Base-by-base conservation (phyloP, 2,797 vertebrate species). In the Mus caroli region DNA sequence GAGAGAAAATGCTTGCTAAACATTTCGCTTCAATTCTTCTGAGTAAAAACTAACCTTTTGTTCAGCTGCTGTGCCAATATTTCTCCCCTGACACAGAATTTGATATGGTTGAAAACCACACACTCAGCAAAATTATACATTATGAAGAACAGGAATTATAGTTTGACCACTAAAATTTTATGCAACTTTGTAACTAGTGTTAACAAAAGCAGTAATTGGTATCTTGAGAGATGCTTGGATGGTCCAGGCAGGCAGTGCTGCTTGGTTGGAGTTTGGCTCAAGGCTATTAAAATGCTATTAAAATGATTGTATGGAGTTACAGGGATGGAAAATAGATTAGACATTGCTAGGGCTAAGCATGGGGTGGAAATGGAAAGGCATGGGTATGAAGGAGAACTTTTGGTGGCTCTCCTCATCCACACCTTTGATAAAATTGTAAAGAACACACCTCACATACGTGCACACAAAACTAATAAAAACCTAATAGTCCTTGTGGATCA, bases 221-320 rank as follows among this genome's bases (percentile, higher is more conserved):
- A 60, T 94, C 96, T 79, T 92, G 96, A 97, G 95, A 96, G 92
- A 64, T 58, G 79, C 88, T 93, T 94, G 96, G 94, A 92, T 64
- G 37, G 94, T 76, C 88, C 83, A 91, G 43, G 78, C 88, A 84
- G 88, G 90, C 97, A 96, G 85, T 34, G 34, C 56, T 43, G 94
- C 46, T 28, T 79, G 75, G 43, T 71, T 93, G 62, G 90, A 95
- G n/a, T n/a, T 92, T 84, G 92, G 88, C 87, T 95, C 94, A 88
- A 94, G 90, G 92, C 92, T 93, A 89, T 94, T 95, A 96, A 97
- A 97, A 96, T 90, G 76, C 95, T 90, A 88, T 92, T 97, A 90
- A 95, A 96, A 94, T 96, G 94, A 97, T 83, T 94, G 88, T 69
- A 26, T 91, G 43, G 83, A 92, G 86, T 95, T 88, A 92, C 6